These are phyloP conservation scores for Cecidostiba fungosa DNA, from an alignment of 2,888 invertebrate species.

Conservation along the genomic window DNA sequence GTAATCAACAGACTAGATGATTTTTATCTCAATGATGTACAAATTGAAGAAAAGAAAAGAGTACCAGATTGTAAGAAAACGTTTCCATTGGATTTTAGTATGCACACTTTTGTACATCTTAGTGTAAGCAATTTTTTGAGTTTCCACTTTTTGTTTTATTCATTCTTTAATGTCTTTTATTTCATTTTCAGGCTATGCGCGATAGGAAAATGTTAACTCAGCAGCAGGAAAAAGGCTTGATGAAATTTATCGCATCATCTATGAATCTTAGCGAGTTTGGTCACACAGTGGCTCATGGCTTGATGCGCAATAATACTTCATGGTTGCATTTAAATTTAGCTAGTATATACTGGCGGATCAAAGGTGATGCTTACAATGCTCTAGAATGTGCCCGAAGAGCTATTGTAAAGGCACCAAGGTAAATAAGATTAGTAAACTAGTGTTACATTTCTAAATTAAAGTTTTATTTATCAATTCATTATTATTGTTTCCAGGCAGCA, in stretches of 20 bases:
- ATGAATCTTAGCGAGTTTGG: slow-evolving; percentile 82
- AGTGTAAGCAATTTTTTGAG: slow-evolving; percentile 76
- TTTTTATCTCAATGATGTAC: slow-evolving; percentile 72
- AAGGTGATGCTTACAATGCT: slow-evolving; percentile 89
- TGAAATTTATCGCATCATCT: slow-evolving; percentile 77
- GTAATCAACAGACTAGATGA: slow-evolving; percentile 65
- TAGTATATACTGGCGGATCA: slow-evolving; percentile 89
- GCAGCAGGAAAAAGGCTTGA: slow-evolving; percentile 81
- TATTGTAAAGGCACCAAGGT: slow-evolving; percentile 89
- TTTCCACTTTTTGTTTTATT: not conserved
- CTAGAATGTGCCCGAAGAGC: slow-evolving; percentile 90
- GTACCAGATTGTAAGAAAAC: slow-evolving; percentile 85
- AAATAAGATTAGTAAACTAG: slow-evolving; percentile 61
- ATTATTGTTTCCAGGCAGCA: slow-evolving; percentile 83
- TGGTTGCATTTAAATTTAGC: slow-evolving; percentile 92
- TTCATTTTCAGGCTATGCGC: slow-evolving; percentile 80
- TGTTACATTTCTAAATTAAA: not conserved
- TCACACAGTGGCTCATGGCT: slow-evolving; percentile 84
- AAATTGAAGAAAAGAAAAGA: slow-evolving; percentile 74
- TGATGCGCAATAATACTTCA: slow-evolving; percentile 86
- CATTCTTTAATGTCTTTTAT: not conserved
- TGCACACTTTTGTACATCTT: slow-evolving; percentile 85
- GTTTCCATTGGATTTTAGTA: slow-evolving; percentile 83
- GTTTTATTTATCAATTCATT: not conserved
- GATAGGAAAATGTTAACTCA: slow-evolving; percentile 81